These are phyloP conservation scores for Echinarachnius parma DNA, from an alignment of 53 echinoderm and acorn worm species.

Conservation along the genomic window DNA sequence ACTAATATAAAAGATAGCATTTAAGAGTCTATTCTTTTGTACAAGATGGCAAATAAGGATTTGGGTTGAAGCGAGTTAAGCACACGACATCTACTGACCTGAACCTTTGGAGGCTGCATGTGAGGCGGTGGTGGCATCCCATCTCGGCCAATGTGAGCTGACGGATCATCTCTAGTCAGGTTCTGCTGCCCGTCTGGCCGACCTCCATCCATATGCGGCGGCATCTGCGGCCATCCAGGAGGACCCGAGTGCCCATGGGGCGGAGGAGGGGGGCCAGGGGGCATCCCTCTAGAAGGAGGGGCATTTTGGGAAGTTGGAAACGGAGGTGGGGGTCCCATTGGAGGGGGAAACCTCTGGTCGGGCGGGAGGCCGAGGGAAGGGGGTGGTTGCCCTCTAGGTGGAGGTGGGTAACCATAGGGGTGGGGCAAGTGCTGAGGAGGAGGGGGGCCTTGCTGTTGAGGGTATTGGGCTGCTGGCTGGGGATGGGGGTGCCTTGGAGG, in stretches of 20 bases:
- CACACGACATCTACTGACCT: too few species aligned
- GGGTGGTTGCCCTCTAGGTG: conserved; percentile 11
- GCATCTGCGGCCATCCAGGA: conserved; percentile 20
- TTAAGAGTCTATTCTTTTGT: too few species aligned
- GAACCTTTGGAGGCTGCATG: conserved; percentile 44
- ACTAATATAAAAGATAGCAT: too few species aligned
- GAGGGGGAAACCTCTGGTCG: conserved; percentile 22
- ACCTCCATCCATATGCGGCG: conserved; percentile 16
- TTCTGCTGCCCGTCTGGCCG: conserved; percentile 21
- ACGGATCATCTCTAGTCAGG: conserved; percentile 25
- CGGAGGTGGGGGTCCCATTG: conserved; percentile 16
- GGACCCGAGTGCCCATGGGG: conserved; percentile 21
- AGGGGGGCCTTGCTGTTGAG: conserved; percentile 31
- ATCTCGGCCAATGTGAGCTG: conserved; percentile 26
- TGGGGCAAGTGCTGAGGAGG: too few species aligned
- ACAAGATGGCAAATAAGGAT: too few species aligned
- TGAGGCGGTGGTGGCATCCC: conserved; percentile 51
- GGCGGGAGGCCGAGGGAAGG: conserved; percentile 37
- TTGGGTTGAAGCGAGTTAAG: too few species aligned
- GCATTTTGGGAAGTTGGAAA: conserved; percentile 13
- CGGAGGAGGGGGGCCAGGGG: conserved; percentile 42
- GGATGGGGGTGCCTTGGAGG: conserved; percentile 43
- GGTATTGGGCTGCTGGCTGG: conserved; percentile 39
- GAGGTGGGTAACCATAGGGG: conserved; percentile 44
- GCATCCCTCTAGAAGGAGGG: conserved; percentile 6